These are phyloP conservation scores for Tragelaphus scriptus DNA, from an alignment of 2,113 vertebrate species.

Conservation along the genomic window DNA sequence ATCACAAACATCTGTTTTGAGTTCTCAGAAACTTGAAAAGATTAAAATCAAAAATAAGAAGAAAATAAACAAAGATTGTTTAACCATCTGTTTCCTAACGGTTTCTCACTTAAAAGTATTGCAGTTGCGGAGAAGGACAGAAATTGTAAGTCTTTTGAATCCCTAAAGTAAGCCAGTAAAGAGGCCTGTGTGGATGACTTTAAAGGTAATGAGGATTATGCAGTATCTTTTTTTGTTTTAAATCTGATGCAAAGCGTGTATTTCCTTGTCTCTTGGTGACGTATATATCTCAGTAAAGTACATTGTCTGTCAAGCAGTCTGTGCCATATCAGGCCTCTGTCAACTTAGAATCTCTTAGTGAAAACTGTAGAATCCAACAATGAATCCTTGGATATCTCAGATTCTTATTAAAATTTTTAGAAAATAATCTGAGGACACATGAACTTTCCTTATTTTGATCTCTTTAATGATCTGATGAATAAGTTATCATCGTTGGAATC, in stretches of 20 bases:
- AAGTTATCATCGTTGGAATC: not conserved
- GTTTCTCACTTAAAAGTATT: slow-evolving; percentile 33
- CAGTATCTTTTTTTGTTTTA: not conserved
- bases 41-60: slow-evolving; percentile 57
- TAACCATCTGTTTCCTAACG: slow-evolving; percentile 38
- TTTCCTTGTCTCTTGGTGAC: not conserved
- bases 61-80: slow-evolving; percentile 52
- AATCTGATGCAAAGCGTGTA: not conserved
- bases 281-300: not conserved
- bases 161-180: not conserved
- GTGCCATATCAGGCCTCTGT: not conserved
- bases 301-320: not conserved
- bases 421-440: not conserved
- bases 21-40: slow-evolving; percentile 53
- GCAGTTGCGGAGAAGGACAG: not conserved
- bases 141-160: slow-evolving; percentile 30
- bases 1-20: slow-evolving; percentile 48
- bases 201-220: not conserved
- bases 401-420: not conserved
- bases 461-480: not conserved
- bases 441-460: not conserved
- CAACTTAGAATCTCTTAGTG: not conserved
- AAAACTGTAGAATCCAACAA: not conserved
- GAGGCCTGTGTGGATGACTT: not conserved
- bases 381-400: not conserved